Conservation (phyloP, 2,797 vertebrate genomes). For the Falco naumanni region DNA sequence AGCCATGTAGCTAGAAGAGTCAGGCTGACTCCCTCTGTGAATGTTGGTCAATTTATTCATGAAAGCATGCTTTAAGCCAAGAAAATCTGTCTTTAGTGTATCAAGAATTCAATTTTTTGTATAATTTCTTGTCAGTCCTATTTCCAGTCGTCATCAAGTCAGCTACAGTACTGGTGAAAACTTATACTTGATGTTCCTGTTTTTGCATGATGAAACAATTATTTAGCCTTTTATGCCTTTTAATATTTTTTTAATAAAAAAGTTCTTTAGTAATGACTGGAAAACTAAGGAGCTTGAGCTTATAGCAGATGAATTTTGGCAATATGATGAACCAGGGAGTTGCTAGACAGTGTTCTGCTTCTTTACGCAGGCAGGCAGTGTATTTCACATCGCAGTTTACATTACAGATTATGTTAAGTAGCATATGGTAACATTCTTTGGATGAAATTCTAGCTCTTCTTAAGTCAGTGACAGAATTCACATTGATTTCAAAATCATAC, state of each 20-base stretch:
- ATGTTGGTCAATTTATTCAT: neutral
- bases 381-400: constrained; percentile 46
- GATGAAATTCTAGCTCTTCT: neutral
- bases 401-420: constrained; percentile 17
- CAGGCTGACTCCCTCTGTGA: neutral
- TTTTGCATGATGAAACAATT: neutral
- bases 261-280: neutral
- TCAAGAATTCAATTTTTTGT: neutral
- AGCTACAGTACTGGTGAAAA: neutral
- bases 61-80: neutral
- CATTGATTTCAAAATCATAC: neutral
- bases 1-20: neutral
- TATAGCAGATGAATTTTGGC: neutral
- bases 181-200: neutral
- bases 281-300: neutral
- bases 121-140: neutral
- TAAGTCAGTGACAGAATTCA: neutral
- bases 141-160: neutral
- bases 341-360: neutral
- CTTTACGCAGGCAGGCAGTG: neutral
- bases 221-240: neutral
- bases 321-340: neutral
- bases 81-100: neutral
- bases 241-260: neutral
- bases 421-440: constrained; percentile 15